Evolutionary conservation across 2,888 invertebrate species (phyloP).

Genomic region (Melieria crassipennis): DNA sequence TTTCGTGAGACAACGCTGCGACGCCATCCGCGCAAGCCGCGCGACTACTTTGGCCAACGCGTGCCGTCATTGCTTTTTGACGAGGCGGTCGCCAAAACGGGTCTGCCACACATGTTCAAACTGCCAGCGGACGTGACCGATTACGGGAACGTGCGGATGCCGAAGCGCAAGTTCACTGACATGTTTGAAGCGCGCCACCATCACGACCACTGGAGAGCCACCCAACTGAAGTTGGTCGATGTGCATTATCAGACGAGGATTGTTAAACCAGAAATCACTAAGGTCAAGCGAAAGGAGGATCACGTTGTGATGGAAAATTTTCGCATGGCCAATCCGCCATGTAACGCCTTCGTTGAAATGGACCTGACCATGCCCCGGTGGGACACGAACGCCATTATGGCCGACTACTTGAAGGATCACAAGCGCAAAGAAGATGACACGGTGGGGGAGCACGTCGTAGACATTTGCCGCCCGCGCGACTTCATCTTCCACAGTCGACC

Average conservation of each 20-base stretch:
- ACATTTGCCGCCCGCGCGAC: slow-evolving; percentile 51
- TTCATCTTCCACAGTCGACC: slow-evolving; percentile 51
- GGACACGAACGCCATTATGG: slow-evolving; percentile 50
- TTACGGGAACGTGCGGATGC: slow-evolving; percentile 50
- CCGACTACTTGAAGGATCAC: slow-evolving; percentile 39
- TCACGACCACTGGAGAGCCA: slow-evolving; percentile 61
- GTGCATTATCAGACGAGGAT: slow-evolving; percentile 58
- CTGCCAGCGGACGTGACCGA: slow-evolving; percentile 47
- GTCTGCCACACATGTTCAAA: slow-evolving; percentile 51
- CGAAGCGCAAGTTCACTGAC: slow-evolving; percentile 52
- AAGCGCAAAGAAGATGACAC: slow-evolving; percentile 29
- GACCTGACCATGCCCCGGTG: slow-evolving; percentile 51
- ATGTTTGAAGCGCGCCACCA: slow-evolving; percentile 60
- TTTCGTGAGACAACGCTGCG: slow-evolving; percentile 58
- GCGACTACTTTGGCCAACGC: slow-evolving; percentile 53
- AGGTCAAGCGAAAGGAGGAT: slow-evolving; percentile 40
- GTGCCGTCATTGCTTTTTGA: slow-evolving; percentile 53
- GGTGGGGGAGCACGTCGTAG: slow-evolving; percentile 29
- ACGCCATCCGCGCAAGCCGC: slow-evolving; percentile 53
- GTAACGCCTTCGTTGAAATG: slow-evolving; percentile 47
- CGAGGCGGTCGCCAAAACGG: slow-evolving; percentile 44
- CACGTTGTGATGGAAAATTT: slow-evolving; percentile 47
- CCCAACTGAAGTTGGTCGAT: slow-evolving; percentile 54
- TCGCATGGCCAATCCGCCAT: slow-evolving; percentile 52
- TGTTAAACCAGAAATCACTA: slow-evolving; percentile 49